Evolutionary conservation across 2,113 vertebrate genomes (phyloP).

Genomic region (Lagopus muta): DNA sequence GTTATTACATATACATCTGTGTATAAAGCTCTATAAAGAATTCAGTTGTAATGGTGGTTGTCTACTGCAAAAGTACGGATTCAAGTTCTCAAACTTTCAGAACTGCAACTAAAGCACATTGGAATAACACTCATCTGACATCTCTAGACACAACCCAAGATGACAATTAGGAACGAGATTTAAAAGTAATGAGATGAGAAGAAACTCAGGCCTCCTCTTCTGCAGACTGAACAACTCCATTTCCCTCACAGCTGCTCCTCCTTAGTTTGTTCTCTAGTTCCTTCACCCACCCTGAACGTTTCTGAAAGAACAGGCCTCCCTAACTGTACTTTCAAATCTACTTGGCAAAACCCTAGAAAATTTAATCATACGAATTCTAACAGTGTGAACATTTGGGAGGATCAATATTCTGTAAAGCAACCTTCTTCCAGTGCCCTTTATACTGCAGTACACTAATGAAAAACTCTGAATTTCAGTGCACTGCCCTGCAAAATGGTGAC

Average conservation of each 20-base stretch:
- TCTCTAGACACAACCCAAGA: neutral
- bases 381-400: neutral
- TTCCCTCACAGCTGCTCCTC: neutral
- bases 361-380: neutral
- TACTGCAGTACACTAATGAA: neutral
- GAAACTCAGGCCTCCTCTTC: neutral
- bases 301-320: neutral
- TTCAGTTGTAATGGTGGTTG: neutral
- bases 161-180: neutral
- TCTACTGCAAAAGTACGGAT: neutral
- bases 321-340: rapidly evolving
- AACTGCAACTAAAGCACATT: neutral
- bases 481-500: neutral
- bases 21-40: neutral
- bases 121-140: neutral
- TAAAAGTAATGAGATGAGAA: neutral
- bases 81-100: neutral
- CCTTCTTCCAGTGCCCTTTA: neutral
- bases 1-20: neutral
- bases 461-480: neutral
- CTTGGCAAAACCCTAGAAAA: rapidly evolving
- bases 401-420: neutral
- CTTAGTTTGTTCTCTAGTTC: neutral
- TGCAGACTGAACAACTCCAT: neutral
- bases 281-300: neutral